Evolutionary conservation across 2,113 vertebrate genomes (phyloP).

Genomic region (Otocyon megalotis): DNA sequence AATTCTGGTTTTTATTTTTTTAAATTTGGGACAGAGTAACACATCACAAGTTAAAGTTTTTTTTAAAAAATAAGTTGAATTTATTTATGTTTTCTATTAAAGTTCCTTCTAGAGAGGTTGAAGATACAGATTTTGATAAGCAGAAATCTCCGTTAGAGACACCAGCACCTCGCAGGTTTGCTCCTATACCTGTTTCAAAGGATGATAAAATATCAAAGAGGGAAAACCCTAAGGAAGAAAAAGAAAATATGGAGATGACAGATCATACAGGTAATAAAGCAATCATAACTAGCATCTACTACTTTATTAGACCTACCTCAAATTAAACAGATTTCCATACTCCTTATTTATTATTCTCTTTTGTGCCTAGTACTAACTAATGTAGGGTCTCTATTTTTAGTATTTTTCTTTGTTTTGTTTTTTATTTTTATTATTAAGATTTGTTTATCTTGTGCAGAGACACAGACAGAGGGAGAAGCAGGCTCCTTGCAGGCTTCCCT

Average conservation of each 20-base stretch:
- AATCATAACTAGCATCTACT: neutral
- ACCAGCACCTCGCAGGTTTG: constrained; percentile 89
- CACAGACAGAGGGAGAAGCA: too few species aligned
- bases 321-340: constrained; percentile 10
- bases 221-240: constrained; percentile 78
- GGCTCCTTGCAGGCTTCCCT: too few species aligned
- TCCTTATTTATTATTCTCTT: constrained; percentile 3
- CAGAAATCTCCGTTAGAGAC: constrained; percentile 87
- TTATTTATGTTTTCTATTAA: constrained; percentile 40
- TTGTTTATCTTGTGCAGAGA: too few species aligned
- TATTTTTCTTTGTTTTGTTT: constrained; percentile 22
- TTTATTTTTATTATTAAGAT: too few species aligned
- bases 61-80: neutral
- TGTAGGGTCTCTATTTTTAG: neutral
- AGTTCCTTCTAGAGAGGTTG: constrained; percentile 76
- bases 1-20: constrained; percentile 25
- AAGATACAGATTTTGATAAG: constrained; percentile 26
- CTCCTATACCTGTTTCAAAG: constrained; percentile 90
- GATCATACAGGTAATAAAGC: constrained; percentile 69
- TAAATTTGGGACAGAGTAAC: neutral
- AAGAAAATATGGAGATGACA: constrained; percentile 82
- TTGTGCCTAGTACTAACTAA: neutral
- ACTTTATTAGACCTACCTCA: constrained; percentile 7
- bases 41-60: neutral
- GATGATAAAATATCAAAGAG: constrained; percentile 78